Base-by-base conservation (phyloP, 1,140 invertebrate genomes). In the Saccostrea cuccullata region DNA sequence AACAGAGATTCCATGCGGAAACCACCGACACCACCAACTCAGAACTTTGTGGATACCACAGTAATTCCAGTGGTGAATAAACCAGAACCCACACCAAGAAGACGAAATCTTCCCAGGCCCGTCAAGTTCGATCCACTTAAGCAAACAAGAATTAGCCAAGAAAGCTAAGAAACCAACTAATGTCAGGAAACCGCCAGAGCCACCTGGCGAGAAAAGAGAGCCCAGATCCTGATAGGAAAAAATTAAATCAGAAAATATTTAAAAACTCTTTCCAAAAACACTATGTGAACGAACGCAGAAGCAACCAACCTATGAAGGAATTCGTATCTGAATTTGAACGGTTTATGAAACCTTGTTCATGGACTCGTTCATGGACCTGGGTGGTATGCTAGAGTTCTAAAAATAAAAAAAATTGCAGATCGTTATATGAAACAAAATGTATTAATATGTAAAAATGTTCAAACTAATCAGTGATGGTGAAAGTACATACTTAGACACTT, bases 241-340 rank as follows among this genome's bases (percentile, higher is more conserved):
- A 30, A 11, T 36, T 77, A 2, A 77, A 77, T 77, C 58, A 77
- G 26, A 77, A 77, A 36, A 77, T 77, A 11, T 77, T 77, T 15
- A 77, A 77, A 26, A 77, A 77, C 15, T 77, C 70, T 30, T 77
- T 77, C 15, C 70, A 77, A 17, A 77, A 77, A 77, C 30, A 77
- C 23, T 77, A 77, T 77, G 30, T 77, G 8, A 77, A 77, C 26
- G 70, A 77, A 15, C 70, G 30, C 13, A 26, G 70, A 77, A 26
- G 70, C 26, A 77, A 26, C 12, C 70, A 77, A 30, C 70, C 70
- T 77, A 15, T 77, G 70, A 77, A 77, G 30, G 26, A 77, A 30
- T 77, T 77, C 12, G 26, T 77, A 26, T 15, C 30, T 11, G 70
- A 77, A 36, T 77, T 77, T 30, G 70, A 77, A 77, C 36, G 70